Conservation (phyloP, 2,113 vertebrate genomes). For the Loxodonta africana region DNA sequence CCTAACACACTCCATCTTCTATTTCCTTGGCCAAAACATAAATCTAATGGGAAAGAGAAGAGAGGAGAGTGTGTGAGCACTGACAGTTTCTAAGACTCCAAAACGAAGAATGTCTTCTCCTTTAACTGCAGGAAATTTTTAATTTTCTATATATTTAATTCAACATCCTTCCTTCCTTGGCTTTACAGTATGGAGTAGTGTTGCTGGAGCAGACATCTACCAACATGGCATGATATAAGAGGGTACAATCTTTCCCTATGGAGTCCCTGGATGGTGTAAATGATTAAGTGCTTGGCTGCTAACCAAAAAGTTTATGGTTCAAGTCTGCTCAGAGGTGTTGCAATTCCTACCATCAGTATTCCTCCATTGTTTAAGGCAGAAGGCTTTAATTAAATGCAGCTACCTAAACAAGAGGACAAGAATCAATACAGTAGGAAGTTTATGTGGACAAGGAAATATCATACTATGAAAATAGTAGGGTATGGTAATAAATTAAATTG, state of each 20-base stretch:
- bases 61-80: not conserved
- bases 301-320: not conserved
- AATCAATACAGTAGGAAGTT: not conserved
- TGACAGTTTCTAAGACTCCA: not conserved
- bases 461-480: not conserved
- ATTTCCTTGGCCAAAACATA: not conserved
- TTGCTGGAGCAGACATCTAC: not conserved
- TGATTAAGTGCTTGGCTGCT: not conserved
- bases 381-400: constrained; percentile 2
- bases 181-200: not conserved
- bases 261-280: not conserved
- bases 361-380: not conserved
- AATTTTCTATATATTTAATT: not conserved
- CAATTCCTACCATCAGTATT: constrained; percentile 40
- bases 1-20: not conserved
- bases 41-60: not conserved
- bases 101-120: not conserved
- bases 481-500: constrained; percentile 18
- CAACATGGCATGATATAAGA: not conserved
- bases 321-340: not conserved
- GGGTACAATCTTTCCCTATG: not conserved
- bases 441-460: constrained; percentile 5
- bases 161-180: not conserved
- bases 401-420: not conserved
- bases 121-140: not conserved